phyloP scores from a whole-genome alignment of 2,113 vertebrate genomes.

The Holacanthus passer region DNA sequence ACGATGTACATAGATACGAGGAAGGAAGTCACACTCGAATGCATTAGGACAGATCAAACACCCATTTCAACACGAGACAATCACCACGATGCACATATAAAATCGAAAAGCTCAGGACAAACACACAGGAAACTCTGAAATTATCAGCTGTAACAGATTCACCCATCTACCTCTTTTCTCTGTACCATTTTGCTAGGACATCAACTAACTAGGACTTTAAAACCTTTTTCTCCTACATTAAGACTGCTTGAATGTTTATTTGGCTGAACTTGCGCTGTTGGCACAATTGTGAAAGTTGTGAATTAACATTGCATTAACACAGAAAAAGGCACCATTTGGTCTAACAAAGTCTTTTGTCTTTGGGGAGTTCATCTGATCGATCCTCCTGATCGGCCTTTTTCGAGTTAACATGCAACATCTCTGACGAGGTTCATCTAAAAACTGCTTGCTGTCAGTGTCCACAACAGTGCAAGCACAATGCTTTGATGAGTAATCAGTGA shows the following conservation, averaged over 20 bases:
- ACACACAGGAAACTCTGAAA: slow-evolving; percentile 41
- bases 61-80: slow-evolving; percentile 50
- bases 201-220: slow-evolving; percentile 9
- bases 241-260: slow-evolving; percentile 61
- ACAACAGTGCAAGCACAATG: slow-evolving; percentile 60
- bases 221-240: slow-evolving; percentile 47
- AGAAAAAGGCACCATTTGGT: slow-evolving; percentile 72
- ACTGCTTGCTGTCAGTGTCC: neutral
- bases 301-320: slow-evolving; percentile 37
- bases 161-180: slow-evolving; percentile 12
- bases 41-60: slow-evolving; percentile 25
- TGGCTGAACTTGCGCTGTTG: slow-evolving; percentile 34
- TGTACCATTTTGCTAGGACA: slow-evolving; percentile 50
- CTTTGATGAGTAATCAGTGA: slow-evolving; percentile 34
- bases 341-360: slow-evolving; percentile 42
- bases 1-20: slow-evolving; percentile 54
- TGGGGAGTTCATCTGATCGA: slow-evolving; percentile 22
- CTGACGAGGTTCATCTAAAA: neutral
- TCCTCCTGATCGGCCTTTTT: slow-evolving; percentile 41
- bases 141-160: slow-evolving; percentile 54
- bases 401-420: slow-evolving; percentile 25
- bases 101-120: slow-evolving; percentile 27
- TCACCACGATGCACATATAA: slow-evolving; percentile 39
- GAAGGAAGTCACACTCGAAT: slow-evolving; percentile 29
- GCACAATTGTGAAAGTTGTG: slow-evolving; percentile 35